Percentiles rank a stretch among this genome's conserved stretches.
These are phyloP conservation scores for Xanthia icteritia DNA, from an alignment of 2,888 invertebrate species.

Conservation along the genomic window DNA sequence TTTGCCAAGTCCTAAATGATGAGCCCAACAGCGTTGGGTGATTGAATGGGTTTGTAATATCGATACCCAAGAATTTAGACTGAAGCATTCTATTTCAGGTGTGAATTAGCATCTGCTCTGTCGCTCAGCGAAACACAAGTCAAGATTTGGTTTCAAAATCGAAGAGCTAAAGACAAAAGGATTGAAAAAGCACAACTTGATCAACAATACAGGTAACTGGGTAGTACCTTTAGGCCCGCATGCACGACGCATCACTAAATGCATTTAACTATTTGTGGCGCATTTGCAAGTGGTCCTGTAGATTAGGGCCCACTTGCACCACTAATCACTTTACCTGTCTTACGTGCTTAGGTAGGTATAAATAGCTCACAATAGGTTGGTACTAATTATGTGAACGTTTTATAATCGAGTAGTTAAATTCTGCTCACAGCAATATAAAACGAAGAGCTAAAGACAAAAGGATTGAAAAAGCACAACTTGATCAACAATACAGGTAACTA, in stretches of 20 bases:
- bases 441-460: constrained; percentile 98
- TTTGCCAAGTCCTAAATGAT: too few relatives aligned
- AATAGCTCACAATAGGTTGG: too few relatives aligned
- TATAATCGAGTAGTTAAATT: too few relatives aligned
- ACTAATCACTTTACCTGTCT: too few relatives aligned
- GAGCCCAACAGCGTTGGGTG: too few relatives aligned
- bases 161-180: constrained; percentile 98
- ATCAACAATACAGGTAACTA: constrained; percentile 96
- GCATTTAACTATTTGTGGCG: too few relatives aligned
- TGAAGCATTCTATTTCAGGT: constrained; percentile 90
- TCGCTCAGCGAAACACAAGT: constrained; percentile 98
- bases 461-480: constrained; percentile 98
- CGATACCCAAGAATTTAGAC: neutral
- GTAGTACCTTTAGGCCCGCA: neutral
- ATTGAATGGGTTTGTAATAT: too few relatives aligned
- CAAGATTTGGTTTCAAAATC: constrained; percentile 99
- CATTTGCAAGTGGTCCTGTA: too few relatives aligned
- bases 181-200: constrained; percentile 98
- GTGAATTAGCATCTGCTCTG: constrained; percentile 97
- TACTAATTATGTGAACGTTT: too few relatives aligned
- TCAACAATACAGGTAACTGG: constrained; percentile 95
- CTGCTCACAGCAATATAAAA: too few relatives aligned
- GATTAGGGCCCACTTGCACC: too few relatives aligned
- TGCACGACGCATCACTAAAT: neutral
- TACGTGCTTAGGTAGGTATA: too few relatives aligned